phyloP scores from a whole-genome alignment of 2,113 vertebrate genomes.

The Barbus barbus region DNA sequence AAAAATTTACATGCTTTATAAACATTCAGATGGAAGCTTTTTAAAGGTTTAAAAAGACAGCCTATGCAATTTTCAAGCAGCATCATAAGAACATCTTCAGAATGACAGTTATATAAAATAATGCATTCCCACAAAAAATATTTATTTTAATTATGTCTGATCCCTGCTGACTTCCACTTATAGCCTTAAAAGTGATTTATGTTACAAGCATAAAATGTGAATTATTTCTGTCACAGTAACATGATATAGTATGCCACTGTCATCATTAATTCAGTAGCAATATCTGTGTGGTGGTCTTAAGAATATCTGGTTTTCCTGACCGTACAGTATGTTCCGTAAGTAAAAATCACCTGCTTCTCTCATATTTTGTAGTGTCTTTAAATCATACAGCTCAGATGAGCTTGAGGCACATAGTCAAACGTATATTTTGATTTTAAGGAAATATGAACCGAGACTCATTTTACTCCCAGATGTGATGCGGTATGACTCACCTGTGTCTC shows the following conservation, averaged over 20 bases:
- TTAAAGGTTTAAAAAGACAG: neutral
- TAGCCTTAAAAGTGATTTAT: neutral
- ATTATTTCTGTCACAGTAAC: neutral
- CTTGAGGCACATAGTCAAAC: neutral
- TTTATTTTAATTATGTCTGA: neutral
- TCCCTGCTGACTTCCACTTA: neutral
- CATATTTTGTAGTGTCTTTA: conserved; percentile 9
- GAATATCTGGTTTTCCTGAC: neutral
- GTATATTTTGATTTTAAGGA: neutral
- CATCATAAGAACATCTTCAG: neutral
- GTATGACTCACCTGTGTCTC: conserved; percentile 90
- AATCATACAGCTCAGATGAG: conserved; percentile 2
- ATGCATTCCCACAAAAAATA: neutral
- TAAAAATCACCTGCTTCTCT: neutral
- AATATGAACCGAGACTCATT: neutral
- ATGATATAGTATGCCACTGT: neutral
- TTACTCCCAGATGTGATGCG: neutral
- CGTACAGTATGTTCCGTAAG: neutral
- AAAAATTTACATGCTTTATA: neutral
- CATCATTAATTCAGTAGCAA: conserved; percentile 16
- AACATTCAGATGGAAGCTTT: neutral
- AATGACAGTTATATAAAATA: neutral
- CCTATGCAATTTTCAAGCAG: neutral
- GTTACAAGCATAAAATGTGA: neutral
- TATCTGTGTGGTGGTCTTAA: neutral